Conservation (phyloP, 2,888 invertebrate genomes). For the Autographa pulchrina region DNA sequence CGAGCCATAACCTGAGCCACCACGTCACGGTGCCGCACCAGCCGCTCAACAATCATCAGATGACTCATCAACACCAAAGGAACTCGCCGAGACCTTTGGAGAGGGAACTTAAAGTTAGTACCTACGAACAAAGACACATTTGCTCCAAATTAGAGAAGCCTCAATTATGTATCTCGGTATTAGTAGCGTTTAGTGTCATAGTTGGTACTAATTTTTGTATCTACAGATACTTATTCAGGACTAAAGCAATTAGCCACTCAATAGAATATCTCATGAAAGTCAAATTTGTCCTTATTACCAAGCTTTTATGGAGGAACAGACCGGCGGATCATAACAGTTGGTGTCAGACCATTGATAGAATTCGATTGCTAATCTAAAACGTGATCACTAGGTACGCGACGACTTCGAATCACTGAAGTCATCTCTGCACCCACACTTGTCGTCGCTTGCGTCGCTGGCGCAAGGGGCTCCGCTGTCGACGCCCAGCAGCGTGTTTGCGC, state of each 20-base stretch:
- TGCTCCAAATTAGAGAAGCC: not conserved
- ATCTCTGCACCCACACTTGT: conserved; percentile 88
- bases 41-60: conserved; percentile 70
- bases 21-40: conserved; percentile 70
- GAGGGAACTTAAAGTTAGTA: conserved; percentile 80
- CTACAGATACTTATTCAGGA: too few species aligned
- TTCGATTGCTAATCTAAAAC: not conserved
- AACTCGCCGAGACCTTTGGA: conserved; percentile 82
- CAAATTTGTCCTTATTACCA: too few species aligned
- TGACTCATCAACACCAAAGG: conserved; percentile 77
- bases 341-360: too few species aligned
- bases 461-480: conserved; percentile 86
- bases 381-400: conserved; percentile 80
- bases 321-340: too few species aligned
- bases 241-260: too few species aligned
- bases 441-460: conserved; percentile 85
- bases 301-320: too few species aligned
- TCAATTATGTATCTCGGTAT: too few species aligned
- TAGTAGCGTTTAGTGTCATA: too few species aligned
- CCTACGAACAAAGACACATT: not conserved
- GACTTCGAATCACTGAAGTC: conserved; percentile 89
- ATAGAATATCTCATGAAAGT: too few species aligned
- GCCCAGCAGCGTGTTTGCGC: conserved; percentile 81
- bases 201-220: too few species aligned
- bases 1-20: conserved; percentile 70